A percentile compares a stretch with the other conserved stretches of the same genome.
Evolutionary conservation across 2,888 invertebrate species (phyloP).

Genomic region (Globia sparganii): DNA sequence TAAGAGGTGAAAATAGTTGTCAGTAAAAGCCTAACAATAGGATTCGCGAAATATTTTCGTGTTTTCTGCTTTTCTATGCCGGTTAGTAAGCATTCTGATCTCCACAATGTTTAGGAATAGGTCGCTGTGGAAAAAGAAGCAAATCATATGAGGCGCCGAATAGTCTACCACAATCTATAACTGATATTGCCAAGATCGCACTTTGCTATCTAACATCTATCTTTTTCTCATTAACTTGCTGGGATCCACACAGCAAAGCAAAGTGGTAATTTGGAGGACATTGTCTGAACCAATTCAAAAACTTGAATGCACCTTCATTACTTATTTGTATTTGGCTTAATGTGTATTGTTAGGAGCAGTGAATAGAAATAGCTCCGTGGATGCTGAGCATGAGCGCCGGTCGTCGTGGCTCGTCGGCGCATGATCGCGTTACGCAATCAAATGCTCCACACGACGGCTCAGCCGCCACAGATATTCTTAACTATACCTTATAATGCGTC

Average conservation of each 20-base stretch:
- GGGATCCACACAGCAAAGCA: conserved; percentile 3
- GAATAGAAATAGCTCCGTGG: conserved; percentile 63
- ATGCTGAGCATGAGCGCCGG: conserved; percentile 58
- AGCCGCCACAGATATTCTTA: conserved; percentile 70
- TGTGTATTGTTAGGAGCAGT: conserved; percentile 54
- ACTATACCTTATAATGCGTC: conserved; percentile 73
- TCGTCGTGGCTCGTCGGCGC: conserved; percentile 67
- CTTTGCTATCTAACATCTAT: neutral
- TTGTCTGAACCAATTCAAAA: conserved; percentile 31
- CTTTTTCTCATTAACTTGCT: neutral
- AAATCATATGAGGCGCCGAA: neutral
- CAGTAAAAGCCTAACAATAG: neutral
- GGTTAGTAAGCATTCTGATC: neutral
- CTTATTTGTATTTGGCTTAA: conserved; percentile 50
- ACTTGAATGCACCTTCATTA: conserved; percentile 39
- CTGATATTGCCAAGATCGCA: neutral
- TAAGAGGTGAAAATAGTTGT: conserved; percentile 13
- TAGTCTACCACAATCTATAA: neutral
- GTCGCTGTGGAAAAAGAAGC: neutral
- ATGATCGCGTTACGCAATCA: conserved; percentile 77
- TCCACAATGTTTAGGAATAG: neutral
- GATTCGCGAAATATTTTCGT: neutral
- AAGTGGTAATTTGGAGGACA: conserved; percentile 26
- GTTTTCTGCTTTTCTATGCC: neutral
- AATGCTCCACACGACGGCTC: conserved; percentile 71